Evolutionary conservation across 2,113 vertebrate genomes (phyloP), one percentile per base, ranked within the genome.

Genomic region (Alectura lathami): DNA sequence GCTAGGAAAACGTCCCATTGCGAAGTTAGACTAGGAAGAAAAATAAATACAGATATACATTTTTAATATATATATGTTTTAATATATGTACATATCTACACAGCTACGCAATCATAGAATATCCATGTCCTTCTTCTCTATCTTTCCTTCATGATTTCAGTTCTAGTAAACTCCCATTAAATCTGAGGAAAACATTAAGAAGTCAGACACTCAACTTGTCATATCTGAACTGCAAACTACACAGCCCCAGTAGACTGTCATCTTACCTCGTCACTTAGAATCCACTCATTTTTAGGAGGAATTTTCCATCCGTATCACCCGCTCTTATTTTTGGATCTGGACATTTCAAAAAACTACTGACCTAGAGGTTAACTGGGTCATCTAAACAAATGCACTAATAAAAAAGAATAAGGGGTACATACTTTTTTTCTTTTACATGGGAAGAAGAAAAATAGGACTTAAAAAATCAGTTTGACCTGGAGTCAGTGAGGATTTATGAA

Each of bases 1-100:
- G 95, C 98, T 99, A 78, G 99, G 99, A 96, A 99, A 99, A 60
- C 99, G 99, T 80, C 99, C 99, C 99, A 99, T 99, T 62, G 99
- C 99, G 21, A 99, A 99, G 95, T 99, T 99, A 27, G 99, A 99
- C 99, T 99, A 95, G 91, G 91, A 96, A 95, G 93, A 92, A 78
- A 96, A 96, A 96, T 11, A 95, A 89, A 68, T 85, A 96, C 75
- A 95, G 40, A 83, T 2, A 87, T 2, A 84, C 43, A 87, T 3
- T 63, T 38, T 38, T n/a, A n/a, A 76, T 7, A 72, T 14, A 92
- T 7, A 91, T 3, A 30, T 0, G 0, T 48, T 60, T 77, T 56
- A 73, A 3, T 34, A 54, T 6, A 6, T 27, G 13, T 14, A 73
- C 1, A 1, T 54, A 87, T 77, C 66, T 87, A 87, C 34, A 66